Percentiles rank a stretch among this genome's conserved stretches.
phyloP scores from a whole-genome alignment of 2,113 vertebrate species.

The Hypocryptadius cinnamomeus region DNA sequence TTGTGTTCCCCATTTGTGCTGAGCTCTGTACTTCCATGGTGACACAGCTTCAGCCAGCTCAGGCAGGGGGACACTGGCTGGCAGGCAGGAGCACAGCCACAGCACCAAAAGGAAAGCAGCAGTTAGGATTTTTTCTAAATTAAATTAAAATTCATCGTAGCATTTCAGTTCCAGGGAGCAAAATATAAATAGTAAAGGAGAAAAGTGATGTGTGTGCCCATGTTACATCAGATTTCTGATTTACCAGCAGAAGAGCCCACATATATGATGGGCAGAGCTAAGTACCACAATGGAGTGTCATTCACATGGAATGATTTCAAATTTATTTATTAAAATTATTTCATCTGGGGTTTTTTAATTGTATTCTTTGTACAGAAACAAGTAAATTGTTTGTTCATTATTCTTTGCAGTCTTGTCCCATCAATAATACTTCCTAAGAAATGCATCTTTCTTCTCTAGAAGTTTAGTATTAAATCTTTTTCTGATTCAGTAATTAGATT shows the following conservation, averaged over 20 bases:
- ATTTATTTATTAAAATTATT: not conserved
- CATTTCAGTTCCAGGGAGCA: conserved; percentile 30
- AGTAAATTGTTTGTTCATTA: not conserved
- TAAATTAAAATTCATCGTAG: conserved; percentile 19
- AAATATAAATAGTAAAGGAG: conserved; percentile 25
- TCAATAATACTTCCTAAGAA: not conserved
- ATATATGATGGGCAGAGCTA: not conserved
- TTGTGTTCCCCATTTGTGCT: not conserved
- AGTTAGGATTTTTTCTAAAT: conserved; percentile 10
- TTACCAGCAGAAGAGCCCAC: conserved; percentile 11
- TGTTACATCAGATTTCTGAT: conserved; percentile 28
- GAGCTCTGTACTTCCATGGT: not conserved
- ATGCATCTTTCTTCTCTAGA: not conserved
- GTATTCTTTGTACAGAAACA: not conserved
- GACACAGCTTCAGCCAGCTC: not conserved
- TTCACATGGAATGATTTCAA: not conserved
- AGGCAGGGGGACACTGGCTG: not conserved
- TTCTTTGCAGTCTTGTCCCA: not conserved
- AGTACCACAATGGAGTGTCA: not conserved
- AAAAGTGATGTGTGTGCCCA: not conserved
- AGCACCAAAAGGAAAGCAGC: conserved; percentile 12
- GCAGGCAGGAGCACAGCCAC: not conserved
- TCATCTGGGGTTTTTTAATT: not conserved
- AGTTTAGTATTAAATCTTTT: not conserved
- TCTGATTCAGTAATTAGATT: not conserved